Base-by-base conservation (phyloP, 2,113 vertebrate species). In the Ifrita kowaldi region DNA sequence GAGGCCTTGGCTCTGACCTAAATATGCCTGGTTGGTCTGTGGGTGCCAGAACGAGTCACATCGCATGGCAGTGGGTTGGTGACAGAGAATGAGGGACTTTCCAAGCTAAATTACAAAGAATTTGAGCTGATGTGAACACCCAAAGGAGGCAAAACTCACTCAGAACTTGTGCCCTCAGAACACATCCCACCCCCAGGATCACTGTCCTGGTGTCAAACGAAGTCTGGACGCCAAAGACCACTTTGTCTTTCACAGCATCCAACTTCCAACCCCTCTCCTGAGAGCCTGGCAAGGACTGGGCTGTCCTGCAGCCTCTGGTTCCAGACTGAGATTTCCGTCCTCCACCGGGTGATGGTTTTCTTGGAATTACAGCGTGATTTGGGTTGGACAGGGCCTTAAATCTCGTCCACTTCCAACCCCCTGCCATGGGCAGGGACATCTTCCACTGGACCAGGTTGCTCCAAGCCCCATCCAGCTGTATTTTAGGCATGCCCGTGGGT, bases 401-500 rank as follows among this genome's bases (percentile, higher is more conserved):
- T 22, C 19, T 47, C 41, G 10, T 7, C 28, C n/a, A 16, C 17
- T 41, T 62, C 55, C 35, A 55, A 5, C 6, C 13, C 22, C 7
- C 44, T 30, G 37, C 32, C 35, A 16, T 7, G 22, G 44, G 7
- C 53, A 75, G 24, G 30, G 28, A 39, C 47, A 19, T 6, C 18
- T 69, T 20, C 63, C 41, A 32, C 32, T 42, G 2, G 7, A 7
- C 35, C 41, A 42, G 47, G 21, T 5, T 68, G 21, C n/a, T 55
- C n/a, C n/a, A 30, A 47, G 41, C 2, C 69, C 13, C 39, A 41
- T 15, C 62, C 53, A 69, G 17, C 12, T 22, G 21, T 4, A 4
- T 78, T 60, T 82, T 56, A 11, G 11, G 16, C 0, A 0, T 8
- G 6, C 33, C 26, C 9, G 0, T 14, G 24, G 9, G 8, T 52